Evolutionary conservation across 2,113 vertebrate species (phyloP).

Genomic region (Callipepla californica): DNA sequence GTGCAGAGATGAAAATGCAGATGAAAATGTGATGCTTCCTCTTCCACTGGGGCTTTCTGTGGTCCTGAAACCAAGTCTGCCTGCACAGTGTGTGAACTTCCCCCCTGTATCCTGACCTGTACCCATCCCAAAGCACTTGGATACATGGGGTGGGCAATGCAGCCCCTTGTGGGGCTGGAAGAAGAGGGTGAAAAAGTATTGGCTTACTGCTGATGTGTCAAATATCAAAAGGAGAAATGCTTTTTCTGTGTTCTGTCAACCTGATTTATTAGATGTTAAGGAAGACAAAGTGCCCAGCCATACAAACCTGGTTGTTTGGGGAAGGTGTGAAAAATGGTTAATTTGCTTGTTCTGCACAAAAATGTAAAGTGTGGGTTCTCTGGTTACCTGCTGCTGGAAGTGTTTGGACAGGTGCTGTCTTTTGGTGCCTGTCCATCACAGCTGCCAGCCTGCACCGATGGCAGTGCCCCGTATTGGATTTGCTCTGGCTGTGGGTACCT

Average conservation of each 20-base stretch:
- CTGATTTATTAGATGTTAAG: conserved; percentile 68
- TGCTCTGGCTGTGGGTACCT: too few relatives aligned
- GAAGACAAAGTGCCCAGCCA: conserved; percentile 45
- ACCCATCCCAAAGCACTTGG: not conserved
- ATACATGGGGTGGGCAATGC: not conserved
- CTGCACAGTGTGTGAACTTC: not conserved
- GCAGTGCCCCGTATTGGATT: not conserved
- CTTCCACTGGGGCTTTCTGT: not conserved
- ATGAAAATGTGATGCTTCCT: not conserved
- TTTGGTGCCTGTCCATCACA: conserved; percentile 39
- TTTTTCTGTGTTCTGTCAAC: conserved; percentile 47
- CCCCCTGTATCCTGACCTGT: not conserved
- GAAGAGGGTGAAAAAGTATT: not conserved
- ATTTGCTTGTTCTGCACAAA: conserved; percentile 63
- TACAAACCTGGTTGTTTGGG: not conserved
- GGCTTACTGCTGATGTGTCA: not conserved
- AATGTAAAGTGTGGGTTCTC: conserved; percentile 56
- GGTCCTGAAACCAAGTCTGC: not conserved
- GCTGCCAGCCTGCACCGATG: conserved; percentile 57
- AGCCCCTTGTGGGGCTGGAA: not conserved
- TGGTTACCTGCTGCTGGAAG: conserved; percentile 39
- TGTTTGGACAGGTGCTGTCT: conserved; percentile 69
- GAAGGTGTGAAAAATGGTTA: conserved; percentile 52
- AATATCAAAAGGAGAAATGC: conserved; percentile 8
- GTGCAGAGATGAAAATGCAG: too few relatives aligned